Percentiles rank a stretch among this genome's conserved stretches.
Conservation (phyloP, 2,113 vertebrate species). For the Gobiocypris rarus region DNA sequence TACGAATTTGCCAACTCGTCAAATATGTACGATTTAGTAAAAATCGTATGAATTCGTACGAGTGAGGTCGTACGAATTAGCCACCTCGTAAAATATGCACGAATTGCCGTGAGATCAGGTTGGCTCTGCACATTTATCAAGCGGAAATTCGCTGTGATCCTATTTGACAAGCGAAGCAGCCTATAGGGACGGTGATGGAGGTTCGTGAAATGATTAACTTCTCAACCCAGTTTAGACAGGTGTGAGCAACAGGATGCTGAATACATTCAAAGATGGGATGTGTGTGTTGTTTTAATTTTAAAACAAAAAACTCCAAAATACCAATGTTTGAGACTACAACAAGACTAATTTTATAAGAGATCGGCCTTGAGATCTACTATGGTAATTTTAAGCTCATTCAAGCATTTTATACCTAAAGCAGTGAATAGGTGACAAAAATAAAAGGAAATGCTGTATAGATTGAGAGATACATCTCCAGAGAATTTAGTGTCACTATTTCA, state of each 20-base stretch:
- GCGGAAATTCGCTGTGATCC: not conserved
- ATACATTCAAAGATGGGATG: not conserved
- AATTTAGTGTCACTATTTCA: not conserved
- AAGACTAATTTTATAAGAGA: not conserved
- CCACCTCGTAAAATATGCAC: too few species aligned
- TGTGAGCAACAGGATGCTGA: not conserved
- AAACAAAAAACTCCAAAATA: not conserved
- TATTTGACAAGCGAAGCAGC: not conserved
- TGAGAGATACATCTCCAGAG: not conserved
- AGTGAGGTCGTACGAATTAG: too few species aligned
- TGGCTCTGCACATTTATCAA: not conserved
- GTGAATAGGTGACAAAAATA: not conserved
- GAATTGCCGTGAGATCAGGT: too few species aligned
- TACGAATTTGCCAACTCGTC: too few species aligned
- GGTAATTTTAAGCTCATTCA: not conserved
- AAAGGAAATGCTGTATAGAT: not conserved
- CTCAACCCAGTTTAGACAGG: not conserved
- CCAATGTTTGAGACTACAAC: not conserved
- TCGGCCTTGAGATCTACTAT: not conserved
- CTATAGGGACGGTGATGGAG: not conserved
- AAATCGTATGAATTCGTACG: too few species aligned
- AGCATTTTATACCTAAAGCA: not conserved
- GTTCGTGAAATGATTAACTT: not conserved
- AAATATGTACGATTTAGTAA: too few species aligned
- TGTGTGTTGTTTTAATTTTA: not conserved